phyloP scores from a whole-genome alignment of 1,140 invertebrate genomes.

The Radopholus similis region DNA sequence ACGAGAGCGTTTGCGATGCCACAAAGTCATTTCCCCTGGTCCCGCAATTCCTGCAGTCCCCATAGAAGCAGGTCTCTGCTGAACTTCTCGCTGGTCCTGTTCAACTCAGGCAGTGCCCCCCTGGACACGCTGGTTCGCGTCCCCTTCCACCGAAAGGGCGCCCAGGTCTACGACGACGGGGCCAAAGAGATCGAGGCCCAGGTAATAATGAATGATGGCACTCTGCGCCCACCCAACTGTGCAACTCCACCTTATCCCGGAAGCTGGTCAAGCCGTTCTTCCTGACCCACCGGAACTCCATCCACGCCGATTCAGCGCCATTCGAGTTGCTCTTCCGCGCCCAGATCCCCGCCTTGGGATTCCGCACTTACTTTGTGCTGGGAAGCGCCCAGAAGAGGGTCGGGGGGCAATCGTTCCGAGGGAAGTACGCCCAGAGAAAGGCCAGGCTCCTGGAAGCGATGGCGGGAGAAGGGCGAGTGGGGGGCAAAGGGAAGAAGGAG shows the following conservation, averaged over 20 bases:
- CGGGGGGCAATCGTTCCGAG: too few species aligned
- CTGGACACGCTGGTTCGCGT: neutral
- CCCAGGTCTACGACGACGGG: neutral
- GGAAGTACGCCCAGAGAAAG: too few species aligned
- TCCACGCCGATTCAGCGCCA: conserved; percentile 4
- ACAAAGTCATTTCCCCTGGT: conserved; percentile 31
- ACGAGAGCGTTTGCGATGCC: conserved; percentile 30
- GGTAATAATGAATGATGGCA: too few species aligned
- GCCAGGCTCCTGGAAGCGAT: too few species aligned
- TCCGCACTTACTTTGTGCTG: conserved; percentile 23
- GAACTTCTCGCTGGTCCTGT: neutral
- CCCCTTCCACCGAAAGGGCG: neutral
- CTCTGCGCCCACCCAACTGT: neutral
- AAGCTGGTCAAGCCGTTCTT: neutral
- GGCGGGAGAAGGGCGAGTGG: too few species aligned
- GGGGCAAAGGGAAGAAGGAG: too few species aligned
- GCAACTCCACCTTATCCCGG: neutral
- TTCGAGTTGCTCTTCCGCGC: conserved; percentile 17
- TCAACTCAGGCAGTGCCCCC: neutral
- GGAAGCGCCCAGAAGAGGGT: neutral
- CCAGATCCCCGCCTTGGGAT: conserved; percentile 16
- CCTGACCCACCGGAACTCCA: neutral
- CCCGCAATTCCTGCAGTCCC: neutral
- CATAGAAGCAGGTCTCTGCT: neutral
- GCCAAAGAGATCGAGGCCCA: neutral